Base-by-base conservation (phyloP, 2,113 vertebrate genomes). In the Xenotilapia caudafasciata region DNA sequence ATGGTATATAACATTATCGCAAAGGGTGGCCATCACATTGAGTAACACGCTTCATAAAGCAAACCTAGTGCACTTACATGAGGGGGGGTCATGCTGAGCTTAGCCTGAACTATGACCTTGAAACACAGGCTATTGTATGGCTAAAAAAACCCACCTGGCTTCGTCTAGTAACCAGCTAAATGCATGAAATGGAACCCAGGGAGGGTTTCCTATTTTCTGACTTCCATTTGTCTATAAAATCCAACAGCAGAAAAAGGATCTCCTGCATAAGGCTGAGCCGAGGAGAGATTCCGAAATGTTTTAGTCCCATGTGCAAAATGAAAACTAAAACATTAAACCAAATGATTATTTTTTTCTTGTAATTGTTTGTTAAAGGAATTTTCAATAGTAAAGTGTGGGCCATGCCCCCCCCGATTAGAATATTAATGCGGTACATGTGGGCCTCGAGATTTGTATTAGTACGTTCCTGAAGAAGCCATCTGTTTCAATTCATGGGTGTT, bases 71-170 rank as follows among this genome's bases (percentile, higher is more conserved):
- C 58, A 77, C 82, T 79, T 51, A 68, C 83, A 84, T 26, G 84
- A 88, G 62, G 82, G 54, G 23, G 68, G 79, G 86, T 90, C 88
- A 79, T 10, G 12, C 81, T 70, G 87, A 89, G 88, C 56, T 11
- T 42, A 83, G 84, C 42, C 84, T 92, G 83, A 93, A 56, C 92
- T 88, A 19, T 89, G 83, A 93, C 89, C 81, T 82, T 73, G 26
- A 17, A 83, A 47, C 49, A 75, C 17, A 81, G 49, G 38, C 51
- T 80, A 31, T 70, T 77, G 51, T 56, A n/a, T 73, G 60, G 55
- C 55, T 86, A 31, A 47, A 85, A 84, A 70, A 19, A 3, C 1
- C 49, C 38, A 38, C 14, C 23, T 79, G n/a, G 86, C 56, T 40
- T 68, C 17, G 35, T 86, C 19, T 73, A 60, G 12, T 56, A 62